phyloP scores from a whole-genome alignment of 2,797 vertebrate genomes.

The Podarcis lilfordi region DNA sequence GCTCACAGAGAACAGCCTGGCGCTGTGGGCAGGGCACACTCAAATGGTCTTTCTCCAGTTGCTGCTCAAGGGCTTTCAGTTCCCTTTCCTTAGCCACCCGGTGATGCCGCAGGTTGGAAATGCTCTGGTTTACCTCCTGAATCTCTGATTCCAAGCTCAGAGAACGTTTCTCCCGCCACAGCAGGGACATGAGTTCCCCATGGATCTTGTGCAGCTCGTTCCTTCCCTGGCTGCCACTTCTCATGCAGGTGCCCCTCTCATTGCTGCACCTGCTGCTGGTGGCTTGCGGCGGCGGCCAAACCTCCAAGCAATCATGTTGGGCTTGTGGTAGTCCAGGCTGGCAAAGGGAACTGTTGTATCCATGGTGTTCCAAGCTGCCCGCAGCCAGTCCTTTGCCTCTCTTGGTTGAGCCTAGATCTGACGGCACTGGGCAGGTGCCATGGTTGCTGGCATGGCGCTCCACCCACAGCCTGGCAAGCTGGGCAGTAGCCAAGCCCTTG shows the following conservation, averaged over 20 bases:
- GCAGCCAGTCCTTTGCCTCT: accelerated
- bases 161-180: background rate
- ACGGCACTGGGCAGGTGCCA: background rate
- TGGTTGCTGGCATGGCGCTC: constrained; percentile 48
- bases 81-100: accelerated
- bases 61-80: background rate
- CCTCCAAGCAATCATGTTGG: background rate
- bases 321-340: background rate
- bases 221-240: accelerated
- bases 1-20: background rate
- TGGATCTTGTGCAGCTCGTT: constrained; percentile 15
- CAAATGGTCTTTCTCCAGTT: background rate
- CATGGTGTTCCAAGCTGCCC: background rate
- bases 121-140: accelerated
- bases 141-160: background rate
- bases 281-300: accelerated
- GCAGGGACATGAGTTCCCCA: constrained; percentile 58
- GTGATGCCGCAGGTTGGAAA: constrained; percentile 9
- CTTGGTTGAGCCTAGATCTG: background rate
- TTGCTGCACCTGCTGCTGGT: background rate
- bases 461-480: constrained; percentile 56
- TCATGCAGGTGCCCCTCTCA: too few relatives aligned
- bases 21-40: accelerated
- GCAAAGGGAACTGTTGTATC: accelerated
- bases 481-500: constrained; percentile 56